Evolutionary conservation across 37 sponge, comb jelly and placozoan genomes (phyloP), one percentile per base, ranked within the genome.

Genomic region (Crambe crambe): DNA sequence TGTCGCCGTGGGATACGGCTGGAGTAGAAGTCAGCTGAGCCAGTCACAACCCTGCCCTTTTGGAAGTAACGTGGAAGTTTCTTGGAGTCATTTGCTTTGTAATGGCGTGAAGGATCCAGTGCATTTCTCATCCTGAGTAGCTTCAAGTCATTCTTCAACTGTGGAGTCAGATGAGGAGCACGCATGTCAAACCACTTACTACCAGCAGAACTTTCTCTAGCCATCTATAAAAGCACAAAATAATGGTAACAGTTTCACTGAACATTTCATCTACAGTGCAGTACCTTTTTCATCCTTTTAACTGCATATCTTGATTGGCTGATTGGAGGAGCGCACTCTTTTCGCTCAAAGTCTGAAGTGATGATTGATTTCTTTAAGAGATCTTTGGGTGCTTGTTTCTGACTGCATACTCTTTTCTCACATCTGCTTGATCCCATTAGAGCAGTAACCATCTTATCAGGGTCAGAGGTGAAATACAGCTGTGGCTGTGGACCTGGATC

Each of bases 21-120:
- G 30, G 94, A 89, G 66, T 93, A 93, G 89, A 86, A 93, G 1
- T 93, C 94, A 23, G 69, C 80, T 31, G 89, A 86, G 12, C 89
- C 94, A 60, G 65, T 76, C 31, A 87, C 73, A 21, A 92, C 74
- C 6, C 77, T 31, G 0, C 91, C 91, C 61, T 82, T 84, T 77
- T 93, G 94, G 73, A 93, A 93, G 83, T 86, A 93, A 36, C 82
- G 85, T 27, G 94, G 90, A 4, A 74, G 59, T 37, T 82, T 58
- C 72, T 90, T 90, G 40, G 72, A 76, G 68, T 89, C 86, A 15
- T 43, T 79, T 23, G 44, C 72, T 56, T 89, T 93, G 74, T 93
- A 93, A 73, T 93, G 87, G 27, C 77, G 79, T 23, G 81, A 58
- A 9, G 87, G 86, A 74, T 93, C 94, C 21, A 93, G 71, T 30